Conservation (phyloP, 2,888 invertebrate species). For the Mythimna vitellina region DNA sequence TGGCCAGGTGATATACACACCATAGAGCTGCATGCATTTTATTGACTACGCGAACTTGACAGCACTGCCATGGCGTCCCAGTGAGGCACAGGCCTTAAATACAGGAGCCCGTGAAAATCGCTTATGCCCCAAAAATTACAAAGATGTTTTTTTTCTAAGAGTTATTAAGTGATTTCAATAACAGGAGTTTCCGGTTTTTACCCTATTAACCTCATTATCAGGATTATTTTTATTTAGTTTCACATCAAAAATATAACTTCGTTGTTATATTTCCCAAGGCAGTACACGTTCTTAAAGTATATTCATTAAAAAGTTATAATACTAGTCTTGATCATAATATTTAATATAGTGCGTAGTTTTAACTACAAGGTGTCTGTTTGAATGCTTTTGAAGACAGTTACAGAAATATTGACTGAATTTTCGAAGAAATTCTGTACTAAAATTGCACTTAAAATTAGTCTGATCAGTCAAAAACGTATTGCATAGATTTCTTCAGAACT, state of each 20-base stretch:
- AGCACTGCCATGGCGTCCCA: no score
- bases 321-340: slow-evolving; percentile 50
- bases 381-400: slow-evolving; percentile 39
- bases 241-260: slow-evolving; percentile 36
- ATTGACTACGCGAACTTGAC: no score
- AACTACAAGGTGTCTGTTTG: slow-evolving; percentile 22
- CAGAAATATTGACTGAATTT: not conserved
- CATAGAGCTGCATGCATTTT: no score
- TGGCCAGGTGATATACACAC: no score
- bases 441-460: not conserved
- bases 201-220: slow-evolving; percentile 4
- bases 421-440: no score
- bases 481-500: no score
- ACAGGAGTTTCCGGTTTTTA: no score
- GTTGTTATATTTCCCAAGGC: slow-evolving; percentile 49
- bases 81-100: no score
- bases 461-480: not conserved
- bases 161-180: no score
- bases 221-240: slow-evolving; percentile 17
- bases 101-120: no score
- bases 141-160: no score
- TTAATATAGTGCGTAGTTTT: slow-evolving; percentile 30
- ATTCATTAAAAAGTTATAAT: slow-evolving; percentile 61
- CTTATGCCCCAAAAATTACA: no score
- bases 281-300: slow-evolving; percentile 48